Evolutionary conservation across 2,113 vertebrate species (phyloP).

Genomic region (Nanorana parkeri): DNA sequence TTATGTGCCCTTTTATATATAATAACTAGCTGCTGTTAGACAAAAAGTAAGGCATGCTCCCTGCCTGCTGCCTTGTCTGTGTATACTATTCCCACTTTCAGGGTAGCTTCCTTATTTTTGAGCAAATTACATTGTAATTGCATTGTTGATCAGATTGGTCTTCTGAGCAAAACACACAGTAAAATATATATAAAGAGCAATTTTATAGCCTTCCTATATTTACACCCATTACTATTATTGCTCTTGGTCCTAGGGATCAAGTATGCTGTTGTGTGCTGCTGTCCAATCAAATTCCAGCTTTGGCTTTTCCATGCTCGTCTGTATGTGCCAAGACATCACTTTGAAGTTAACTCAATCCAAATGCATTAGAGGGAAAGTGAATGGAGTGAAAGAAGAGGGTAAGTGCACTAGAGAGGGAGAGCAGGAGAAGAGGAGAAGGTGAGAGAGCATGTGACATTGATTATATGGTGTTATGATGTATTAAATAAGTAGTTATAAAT

Average conservation of each 20-base stretch:
- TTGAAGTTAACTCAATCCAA: slow-evolving; percentile 48
- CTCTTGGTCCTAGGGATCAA: slow-evolving; percentile 25
- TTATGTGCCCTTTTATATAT: no score
- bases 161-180: neutral
- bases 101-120: neutral
- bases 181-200: slow-evolving; percentile 10
- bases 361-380: slow-evolving; percentile 35
- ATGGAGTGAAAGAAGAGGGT: slow-evolving; percentile 19
- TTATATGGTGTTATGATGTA: neutral
- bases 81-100: no score
- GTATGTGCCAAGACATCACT: slow-evolving; percentile 42
- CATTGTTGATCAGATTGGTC: neutral
- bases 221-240: slow-evolving; percentile 5
- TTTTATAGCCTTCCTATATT: neutral
- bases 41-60: no score
- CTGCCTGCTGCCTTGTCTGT: no score
- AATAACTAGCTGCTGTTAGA: no score
- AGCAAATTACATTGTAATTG: slow-evolving; percentile 2
- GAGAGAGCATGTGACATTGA: neutral
- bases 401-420: slow-evolving; percentile 1
- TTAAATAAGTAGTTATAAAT: neutral
- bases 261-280: neutral
- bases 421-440: slow-evolving; percentile 9
- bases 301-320: slow-evolving; percentile 31
- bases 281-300: slow-evolving; percentile 9